phyloP scores from a whole-genome alignment of 2,888 invertebrate genomes.

The Melieria crassipennis region DNA sequence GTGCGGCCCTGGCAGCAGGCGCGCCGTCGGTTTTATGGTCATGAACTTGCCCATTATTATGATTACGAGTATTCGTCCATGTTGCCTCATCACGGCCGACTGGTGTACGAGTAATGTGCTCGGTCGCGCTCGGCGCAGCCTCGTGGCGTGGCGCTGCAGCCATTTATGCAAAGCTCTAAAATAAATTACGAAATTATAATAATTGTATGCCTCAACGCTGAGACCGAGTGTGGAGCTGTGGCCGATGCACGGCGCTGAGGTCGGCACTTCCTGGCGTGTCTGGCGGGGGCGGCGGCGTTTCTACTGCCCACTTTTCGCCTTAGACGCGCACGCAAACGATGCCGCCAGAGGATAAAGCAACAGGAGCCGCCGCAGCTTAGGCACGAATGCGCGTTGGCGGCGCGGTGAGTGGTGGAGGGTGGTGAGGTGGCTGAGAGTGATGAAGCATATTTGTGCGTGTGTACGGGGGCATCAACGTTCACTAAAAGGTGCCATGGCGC shows the following conservation, averaged over 20 bases:
- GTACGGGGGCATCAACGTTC: not conserved
- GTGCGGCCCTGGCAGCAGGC: too few species aligned
- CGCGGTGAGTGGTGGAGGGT: not conserved
- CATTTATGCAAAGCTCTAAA: slow-evolving; percentile 57
- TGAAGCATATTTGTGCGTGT: slow-evolving; percentile 7
- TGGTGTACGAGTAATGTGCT: slow-evolving; percentile 1
- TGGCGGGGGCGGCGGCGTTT: not conserved
- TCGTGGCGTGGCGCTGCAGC: slow-evolving; percentile 28
- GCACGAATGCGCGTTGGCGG: too few species aligned
- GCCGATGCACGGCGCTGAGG: slow-evolving; percentile 29
- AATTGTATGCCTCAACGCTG: slow-evolving; percentile 48
- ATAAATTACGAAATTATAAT: slow-evolving; percentile 60
- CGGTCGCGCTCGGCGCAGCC: not conserved
- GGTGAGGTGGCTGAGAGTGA: slow-evolving; percentile 5
- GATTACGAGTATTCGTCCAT: slow-evolving; percentile 13
- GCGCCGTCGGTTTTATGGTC: slow-evolving; percentile 22
- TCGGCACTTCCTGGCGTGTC: slow-evolving; percentile 28
- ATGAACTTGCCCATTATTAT: slow-evolving; percentile 40
- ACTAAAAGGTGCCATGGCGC: not conserved
- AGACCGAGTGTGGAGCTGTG: slow-evolving; percentile 18
- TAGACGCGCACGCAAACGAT: slow-evolving; percentile 3
- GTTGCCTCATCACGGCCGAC: not conserved
- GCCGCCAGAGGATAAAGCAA: slow-evolving; percentile 9
- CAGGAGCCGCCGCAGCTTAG: not conserved
- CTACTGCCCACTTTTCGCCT: not conserved